Conservation (phyloP, 2,113 vertebrate genomes). For the Mormyrus lacerda region DNA sequence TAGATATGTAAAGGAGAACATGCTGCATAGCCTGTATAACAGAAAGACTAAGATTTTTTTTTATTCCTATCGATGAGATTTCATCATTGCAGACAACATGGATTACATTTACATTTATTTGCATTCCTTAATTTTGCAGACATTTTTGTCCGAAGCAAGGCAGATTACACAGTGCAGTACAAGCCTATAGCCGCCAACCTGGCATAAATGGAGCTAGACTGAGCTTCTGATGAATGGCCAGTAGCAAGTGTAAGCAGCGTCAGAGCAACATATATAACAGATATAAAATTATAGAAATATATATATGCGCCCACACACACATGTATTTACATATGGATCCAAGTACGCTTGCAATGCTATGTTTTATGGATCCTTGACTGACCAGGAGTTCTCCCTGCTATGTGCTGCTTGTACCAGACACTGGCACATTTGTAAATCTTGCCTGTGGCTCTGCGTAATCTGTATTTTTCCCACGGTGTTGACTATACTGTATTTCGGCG, state of each 20-base stretch:
- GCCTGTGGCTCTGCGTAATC: no score
- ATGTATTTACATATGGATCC: no score
- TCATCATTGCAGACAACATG: not conserved
- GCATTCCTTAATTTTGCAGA: not conserved
- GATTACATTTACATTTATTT: not conserved
- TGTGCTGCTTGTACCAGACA: no score
- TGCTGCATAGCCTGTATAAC: not conserved
- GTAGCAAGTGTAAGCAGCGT: not conserved
- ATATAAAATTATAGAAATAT: not conserved
- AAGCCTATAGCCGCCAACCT: not conserved
- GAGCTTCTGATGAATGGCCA: not conserved
- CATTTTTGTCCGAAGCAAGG: not conserved
- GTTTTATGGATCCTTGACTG: no score
- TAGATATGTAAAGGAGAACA: not conserved
- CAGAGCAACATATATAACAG: not conserved
- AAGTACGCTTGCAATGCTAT: no score
- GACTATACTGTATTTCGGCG: not conserved
- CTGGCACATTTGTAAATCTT: no score
- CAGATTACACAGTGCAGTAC: not conserved
- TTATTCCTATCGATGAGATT: not conserved
- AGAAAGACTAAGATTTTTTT: not conserved
- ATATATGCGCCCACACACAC: not conserved
- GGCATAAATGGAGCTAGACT: not conserved
- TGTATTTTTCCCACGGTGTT: not conserved
- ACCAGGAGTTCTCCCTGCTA: no score